Evolutionary conservation across 2,797 vertebrate genomes (phyloP), one percentile per base, ranked within the genome.

Genomic region (Rhynchonycteris naso): DNA sequence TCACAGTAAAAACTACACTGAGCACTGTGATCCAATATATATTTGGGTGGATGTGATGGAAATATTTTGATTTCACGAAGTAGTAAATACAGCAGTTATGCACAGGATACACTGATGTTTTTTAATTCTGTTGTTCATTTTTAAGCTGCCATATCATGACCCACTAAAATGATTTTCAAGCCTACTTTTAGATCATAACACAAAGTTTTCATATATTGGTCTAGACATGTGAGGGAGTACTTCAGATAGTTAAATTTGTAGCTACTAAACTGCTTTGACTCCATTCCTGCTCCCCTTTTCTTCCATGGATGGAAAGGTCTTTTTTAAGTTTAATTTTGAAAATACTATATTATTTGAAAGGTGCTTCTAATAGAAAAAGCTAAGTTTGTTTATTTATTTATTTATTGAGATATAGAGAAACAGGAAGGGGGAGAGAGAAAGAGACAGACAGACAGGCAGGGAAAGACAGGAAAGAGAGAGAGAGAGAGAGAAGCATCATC

Each of bases 321-420:
- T 30, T 61, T 61, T 76, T 87, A 75, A 85, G 38, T 91, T 89
- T 88, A 66, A 83, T 63, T 90, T 95, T 93, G 76, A 88, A 95
- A 85, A 68, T 85, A 89, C 21, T n/a, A 19, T 50, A n/a, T 86
- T 63, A 90, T 89, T 80, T 94, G 50, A 92, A 96, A 87, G 54
- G 59, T 72, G 33, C 56, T 79, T 89, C 47, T 95, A 87, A 84
- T 35, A 33, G 71, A 88, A 75, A 94, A 61, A 43, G 43, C 5
- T 43, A 43, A 43, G 5, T 43, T 43, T 43, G 8, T 43, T 43
- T 43, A 43, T 43, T 43, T 43, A 7, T 43, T 43, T 43, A 7
- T 43, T 43, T 43, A 43, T 43, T 43, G 43, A 43, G 43, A 43
- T 43, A 43, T 43, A 43, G 43, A 43, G 43, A 43, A 43, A 43